A percentile compares a stretch with the other conserved stretches of the same genome.
phyloP scores from a whole-genome alignment of 2,888 invertebrate species.

The Litoditis marina region DNA sequence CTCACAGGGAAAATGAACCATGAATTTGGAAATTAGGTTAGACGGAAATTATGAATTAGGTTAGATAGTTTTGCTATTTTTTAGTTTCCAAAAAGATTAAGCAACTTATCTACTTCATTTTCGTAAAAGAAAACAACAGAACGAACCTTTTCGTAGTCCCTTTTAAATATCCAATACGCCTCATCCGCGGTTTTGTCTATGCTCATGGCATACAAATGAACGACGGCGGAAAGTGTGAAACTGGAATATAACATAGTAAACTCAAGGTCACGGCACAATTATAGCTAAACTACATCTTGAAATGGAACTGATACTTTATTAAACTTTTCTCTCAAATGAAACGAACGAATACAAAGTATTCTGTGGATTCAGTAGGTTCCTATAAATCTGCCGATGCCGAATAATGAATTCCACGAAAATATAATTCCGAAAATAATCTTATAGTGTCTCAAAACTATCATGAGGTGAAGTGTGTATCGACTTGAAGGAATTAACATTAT shows the following conservation, averaged over 20 bases:
- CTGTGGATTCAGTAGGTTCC: too few species aligned
- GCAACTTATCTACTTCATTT: conserved; percentile 8
- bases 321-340: too few species aligned
- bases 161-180: conserved; percentile 39
- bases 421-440: neutral
- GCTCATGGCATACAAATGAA: conserved; percentile 40
- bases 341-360: too few species aligned
- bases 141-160: conserved; percentile 34
- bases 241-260: conserved; percentile 24
- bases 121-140: neutral
- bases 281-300: neutral
- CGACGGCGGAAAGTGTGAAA: conserved; percentile 38
- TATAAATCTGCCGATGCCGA: neutral
- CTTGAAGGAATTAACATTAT: too few species aligned
- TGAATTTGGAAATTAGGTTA: too few species aligned
- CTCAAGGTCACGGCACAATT: neutral
- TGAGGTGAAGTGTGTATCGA: too few species aligned
- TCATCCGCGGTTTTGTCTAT: conserved; percentile 41
- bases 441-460: too few species aligned
- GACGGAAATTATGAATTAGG: too few species aligned
- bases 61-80: too few species aligned
- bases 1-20: too few species aligned
- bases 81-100: too few species aligned
- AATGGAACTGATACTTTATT: too few species aligned
- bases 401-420: neutral